Conservation (phyloP, 2,797 vertebrate species). For the Delichon dasypus region DNA sequence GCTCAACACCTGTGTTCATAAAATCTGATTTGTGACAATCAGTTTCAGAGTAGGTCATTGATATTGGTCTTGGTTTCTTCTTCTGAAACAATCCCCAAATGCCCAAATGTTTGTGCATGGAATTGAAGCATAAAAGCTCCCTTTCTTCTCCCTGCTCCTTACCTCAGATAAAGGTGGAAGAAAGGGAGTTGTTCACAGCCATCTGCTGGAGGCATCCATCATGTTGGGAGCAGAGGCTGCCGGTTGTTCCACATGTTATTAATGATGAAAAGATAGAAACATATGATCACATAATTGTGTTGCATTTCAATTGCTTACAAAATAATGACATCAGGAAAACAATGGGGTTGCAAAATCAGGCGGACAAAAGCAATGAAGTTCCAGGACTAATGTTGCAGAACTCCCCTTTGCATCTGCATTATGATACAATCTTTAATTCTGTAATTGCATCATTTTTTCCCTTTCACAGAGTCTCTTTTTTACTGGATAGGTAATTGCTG, state of each 20-base stretch:
- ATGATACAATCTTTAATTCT: constrained; percentile 56
- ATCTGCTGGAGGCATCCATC: constrained; percentile 33
- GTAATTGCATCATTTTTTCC: constrained; percentile 33
- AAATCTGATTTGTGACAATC: not conserved
- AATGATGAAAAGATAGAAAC: constrained; percentile 27
- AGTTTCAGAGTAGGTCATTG: not conserved
- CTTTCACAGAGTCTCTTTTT: constrained; percentile 5
- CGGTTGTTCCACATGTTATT: not conserved
- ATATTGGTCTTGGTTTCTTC: not conserved
- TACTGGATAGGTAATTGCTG: constrained; percentile 6
- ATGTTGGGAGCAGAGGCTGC: not conserved
- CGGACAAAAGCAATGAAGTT: not conserved
- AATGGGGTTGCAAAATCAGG: constrained; percentile 8
- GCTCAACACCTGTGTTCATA: not conserved
- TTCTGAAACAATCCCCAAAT: not conserved
- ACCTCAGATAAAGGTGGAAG: not conserved
- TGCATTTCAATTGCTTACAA: constrained; percentile 25
- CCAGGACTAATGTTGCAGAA: not conserved
- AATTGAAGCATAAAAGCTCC: not conserved
- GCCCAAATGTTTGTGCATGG: not conserved
- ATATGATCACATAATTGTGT: constrained; percentile 28
- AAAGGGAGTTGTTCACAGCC: not conserved
- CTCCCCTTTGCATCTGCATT: constrained; percentile 22
- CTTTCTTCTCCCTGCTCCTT: not conserved
- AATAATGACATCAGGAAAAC: constrained; percentile 47